phyloP scores from a whole-genome alignment of 1,140 invertebrate species.

The Ylistrum balloti region DNA sequence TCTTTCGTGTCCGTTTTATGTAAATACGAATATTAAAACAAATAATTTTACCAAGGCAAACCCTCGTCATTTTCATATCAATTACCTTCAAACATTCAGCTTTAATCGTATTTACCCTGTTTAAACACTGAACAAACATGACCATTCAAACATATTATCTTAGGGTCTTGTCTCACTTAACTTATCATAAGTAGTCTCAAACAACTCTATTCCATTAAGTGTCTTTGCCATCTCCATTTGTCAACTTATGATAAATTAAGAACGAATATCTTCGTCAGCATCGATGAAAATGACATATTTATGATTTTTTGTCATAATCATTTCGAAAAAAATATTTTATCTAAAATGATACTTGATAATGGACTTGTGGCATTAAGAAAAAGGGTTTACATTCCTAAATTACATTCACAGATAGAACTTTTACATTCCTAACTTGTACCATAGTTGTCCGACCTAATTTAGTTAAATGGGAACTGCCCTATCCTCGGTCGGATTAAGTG shows the following conservation, averaged over 20 bases:
- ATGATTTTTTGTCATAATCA: no score
- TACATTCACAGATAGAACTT: no score
- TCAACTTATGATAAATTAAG: neutral
- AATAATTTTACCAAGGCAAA: neutral
- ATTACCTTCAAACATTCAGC: constrained; percentile 5
- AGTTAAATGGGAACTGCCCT: neutral
- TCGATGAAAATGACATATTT: no score
- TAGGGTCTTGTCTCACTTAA: neutral
- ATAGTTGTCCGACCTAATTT: neutral
- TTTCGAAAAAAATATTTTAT: no score
- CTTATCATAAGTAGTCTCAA: constrained; percentile 15
- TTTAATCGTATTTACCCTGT: neutral
- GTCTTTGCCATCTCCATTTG: neutral
- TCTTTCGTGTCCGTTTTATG: neutral
- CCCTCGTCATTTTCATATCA: neutral
- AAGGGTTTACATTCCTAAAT: no score
- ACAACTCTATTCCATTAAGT: constrained; percentile 1
- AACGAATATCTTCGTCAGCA: neutral
- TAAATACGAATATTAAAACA: neutral
- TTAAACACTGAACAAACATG: neutral
- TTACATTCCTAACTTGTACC: neutral
- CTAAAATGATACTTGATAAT: no score
- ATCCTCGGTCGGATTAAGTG: neutral
- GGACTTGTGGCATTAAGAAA: no score
- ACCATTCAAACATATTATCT: constrained; percentile 35